A percentile compares a stretch with the other conserved stretches of the same genome.
These are phyloP conservation scores for Tenthredo mesomela DNA, from an alignment of 2,888 invertebrate species.

Conservation along the genomic window DNA sequence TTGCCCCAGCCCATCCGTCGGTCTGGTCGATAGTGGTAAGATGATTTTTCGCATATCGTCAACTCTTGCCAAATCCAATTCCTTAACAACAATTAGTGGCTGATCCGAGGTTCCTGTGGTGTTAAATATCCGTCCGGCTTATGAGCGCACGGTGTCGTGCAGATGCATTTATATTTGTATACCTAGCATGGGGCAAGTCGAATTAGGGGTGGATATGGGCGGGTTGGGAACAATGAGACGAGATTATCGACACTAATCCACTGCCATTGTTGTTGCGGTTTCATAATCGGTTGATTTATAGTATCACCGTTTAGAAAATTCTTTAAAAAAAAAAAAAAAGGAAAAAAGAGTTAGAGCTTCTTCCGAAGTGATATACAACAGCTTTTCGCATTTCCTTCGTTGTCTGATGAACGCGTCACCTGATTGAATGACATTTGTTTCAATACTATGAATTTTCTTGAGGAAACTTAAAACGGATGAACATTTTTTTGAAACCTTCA, in stretches of 20 bases:
- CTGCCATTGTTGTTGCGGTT: background rate
- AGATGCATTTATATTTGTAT: background rate
- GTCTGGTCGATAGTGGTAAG: background rate
- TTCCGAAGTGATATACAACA: background rate
- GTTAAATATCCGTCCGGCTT: background rate
- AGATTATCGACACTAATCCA: slow-evolving; percentile 35
- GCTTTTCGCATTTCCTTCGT: background rate
- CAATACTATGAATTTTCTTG: background rate
- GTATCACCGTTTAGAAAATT: background rate
- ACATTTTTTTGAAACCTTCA: background rate
- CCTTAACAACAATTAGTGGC: slow-evolving; percentile 34
- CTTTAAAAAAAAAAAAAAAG: background rate
- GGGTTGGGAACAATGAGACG: slow-evolving; percentile 38
- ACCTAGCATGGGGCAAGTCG: background rate
- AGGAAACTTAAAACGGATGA: background rate
- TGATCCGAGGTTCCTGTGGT: background rate
- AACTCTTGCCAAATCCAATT: slow-evolving; percentile 42
- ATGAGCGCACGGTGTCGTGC: background rate
- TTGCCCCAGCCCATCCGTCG: background rate
- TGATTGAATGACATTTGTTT: background rate
- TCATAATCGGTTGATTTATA: slow-evolving; percentile 29
- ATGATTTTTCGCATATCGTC: background rate
- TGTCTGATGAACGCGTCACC: background rate
- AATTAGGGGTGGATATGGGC: slow-evolving; percentile 25
- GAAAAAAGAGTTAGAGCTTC: background rate